Evolutionary conservation across 2,888 invertebrate genomes (phyloP).

Genomic region (Galeopsomyia nigrocyanea): DNA sequence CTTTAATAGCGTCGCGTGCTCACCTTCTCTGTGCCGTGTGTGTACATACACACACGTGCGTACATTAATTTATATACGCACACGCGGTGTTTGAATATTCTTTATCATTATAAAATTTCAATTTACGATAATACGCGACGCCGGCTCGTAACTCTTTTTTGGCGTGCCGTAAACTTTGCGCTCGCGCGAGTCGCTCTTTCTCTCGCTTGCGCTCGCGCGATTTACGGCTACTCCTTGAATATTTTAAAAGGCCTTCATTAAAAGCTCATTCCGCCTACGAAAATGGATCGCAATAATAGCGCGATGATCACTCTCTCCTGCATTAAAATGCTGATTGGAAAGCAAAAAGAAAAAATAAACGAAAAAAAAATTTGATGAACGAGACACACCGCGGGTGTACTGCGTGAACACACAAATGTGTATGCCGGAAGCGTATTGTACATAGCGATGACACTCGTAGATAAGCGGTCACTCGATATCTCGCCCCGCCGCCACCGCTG

Average conservation of each 20-base stretch:
- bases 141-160: conserved; percentile 36
- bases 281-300: conserved; percentile 10
- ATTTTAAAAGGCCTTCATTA: conserved; percentile 25
- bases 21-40: conserved; percentile 32
- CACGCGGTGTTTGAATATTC: conserved; percentile 37
- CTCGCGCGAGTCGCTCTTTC: background rate
- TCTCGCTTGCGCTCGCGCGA: background rate
- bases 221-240: conserved; percentile 17
- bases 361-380: no score
- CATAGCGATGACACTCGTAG: conserved; percentile 31
- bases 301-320: background rate
- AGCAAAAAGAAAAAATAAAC: background rate
- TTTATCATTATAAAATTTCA: conserved; percentile 45
- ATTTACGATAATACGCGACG: conserved; percentile 43
- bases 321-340: background rate
- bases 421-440: conserved; percentile 54
- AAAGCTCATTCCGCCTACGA: conserved; percentile 20
- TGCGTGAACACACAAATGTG: conserved; percentile 60
- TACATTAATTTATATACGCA: conserved; percentile 30
- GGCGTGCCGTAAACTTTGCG: conserved; percentile 16
- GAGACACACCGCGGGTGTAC: background rate
- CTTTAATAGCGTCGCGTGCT: conserved; percentile 32
- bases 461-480: conserved; percentile 26
- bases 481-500: no score
- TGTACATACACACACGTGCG: conserved; percentile 14